Percentiles rank a stretch among this genome's conserved stretches.
Evolutionary conservation across 2,797 vertebrate genomes (phyloP).

Genomic region (Sebastes diaconus): DNA sequence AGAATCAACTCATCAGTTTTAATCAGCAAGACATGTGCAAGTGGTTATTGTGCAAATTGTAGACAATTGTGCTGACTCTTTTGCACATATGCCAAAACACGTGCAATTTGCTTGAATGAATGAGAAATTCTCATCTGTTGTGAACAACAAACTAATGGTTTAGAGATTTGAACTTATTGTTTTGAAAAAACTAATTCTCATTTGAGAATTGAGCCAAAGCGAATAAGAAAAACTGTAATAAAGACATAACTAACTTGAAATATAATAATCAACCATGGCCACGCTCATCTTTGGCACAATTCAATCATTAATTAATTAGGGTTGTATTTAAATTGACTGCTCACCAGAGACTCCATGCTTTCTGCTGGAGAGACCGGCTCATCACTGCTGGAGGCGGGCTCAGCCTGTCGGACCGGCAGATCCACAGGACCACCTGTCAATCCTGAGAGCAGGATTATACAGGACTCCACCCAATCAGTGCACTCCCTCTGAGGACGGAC

Average conservation of each 20-base stretch:
- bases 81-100: background rate
- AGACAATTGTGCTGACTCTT: background rate
- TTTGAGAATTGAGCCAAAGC: no score
- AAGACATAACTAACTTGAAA: background rate
- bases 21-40: background rate
- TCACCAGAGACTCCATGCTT: conserved; percentile 56
- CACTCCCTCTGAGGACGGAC: conserved; percentile 80
- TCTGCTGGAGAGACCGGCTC: background rate
- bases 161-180: no score
- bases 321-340: background rate
- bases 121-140: background rate
- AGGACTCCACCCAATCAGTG: conserved; percentile 84
- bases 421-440: conserved; percentile 68
- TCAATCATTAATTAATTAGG: background rate
- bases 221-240: background rate
- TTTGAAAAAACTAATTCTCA: no score
- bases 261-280: background rate
- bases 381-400: conserved; percentile 37
- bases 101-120: background rate
- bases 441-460: conserved; percentile 80
- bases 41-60: background rate
- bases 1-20: background rate
- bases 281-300: background rate
- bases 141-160: background rate
- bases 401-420: conserved; percentile 38